Base-by-base conservation (phyloP, 2,888 invertebrate species). In the Epinotia ramella region DNA sequence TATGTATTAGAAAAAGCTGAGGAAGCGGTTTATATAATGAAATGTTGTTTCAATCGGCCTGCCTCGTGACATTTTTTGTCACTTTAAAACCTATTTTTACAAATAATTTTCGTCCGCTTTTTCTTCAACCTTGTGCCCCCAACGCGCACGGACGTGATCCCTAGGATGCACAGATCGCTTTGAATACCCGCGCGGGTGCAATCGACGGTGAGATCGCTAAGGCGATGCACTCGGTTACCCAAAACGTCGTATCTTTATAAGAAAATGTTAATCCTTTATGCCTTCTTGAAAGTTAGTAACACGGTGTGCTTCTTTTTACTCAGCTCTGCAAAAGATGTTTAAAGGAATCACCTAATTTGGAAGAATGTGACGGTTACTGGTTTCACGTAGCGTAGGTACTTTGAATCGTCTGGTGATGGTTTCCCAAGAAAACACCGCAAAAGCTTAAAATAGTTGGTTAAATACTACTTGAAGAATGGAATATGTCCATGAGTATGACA, bases 161-260 rank as follows among this genome's bases (percentile, higher is more conserved):
- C 60, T 44, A n/a, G 75, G 60, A 71, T 75, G 70, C 75, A 71
- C 75, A 75, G 75, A 71, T 75, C 72, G 72, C 76, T 76, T 76
- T 76, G 76, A 76, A 76, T 76, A 76, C 76, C 49, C 75, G 71
- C 76, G 71, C 71, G 71, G 76, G 76, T 72, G 66, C 76, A 72
- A 76, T 76, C 76, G 76, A 56, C 75, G 66, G 71, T 62, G 71
- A 49, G 33, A 70, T 75, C 69, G 69, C 68, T 57, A 69, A 62
- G 73, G 57, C 66, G 65, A 60, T 66, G 71, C 57, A 60, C 56
- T 40, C 65, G 69, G 28, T 46, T 44, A 40, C 9, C 28, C 33
- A 13, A 69, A 69, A 69, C 59, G 69, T 5, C 24, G n/a, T 57
- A 60, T 46, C 44, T 74, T 59, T 13, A 28, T 60, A 57, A 40